A percentile compares a stretch with the other conserved stretches of the same genome.
These are phyloP conservation scores for Andrena bicolor DNA, from an alignment of 2,888 invertebrate species.

Conservation along the genomic window DNA sequence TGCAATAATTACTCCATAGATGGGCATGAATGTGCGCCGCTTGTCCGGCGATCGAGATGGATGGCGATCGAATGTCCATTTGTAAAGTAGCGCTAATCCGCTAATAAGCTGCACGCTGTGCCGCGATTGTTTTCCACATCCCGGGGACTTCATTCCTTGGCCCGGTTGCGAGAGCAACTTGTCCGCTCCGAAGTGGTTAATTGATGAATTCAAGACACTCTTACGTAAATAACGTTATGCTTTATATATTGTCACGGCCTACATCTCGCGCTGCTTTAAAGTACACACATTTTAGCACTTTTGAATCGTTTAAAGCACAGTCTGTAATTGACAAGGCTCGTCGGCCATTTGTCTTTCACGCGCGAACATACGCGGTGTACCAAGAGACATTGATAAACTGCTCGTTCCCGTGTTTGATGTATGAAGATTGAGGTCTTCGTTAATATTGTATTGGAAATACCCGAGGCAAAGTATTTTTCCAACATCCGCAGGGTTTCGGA, in stretches of 20 bases:
- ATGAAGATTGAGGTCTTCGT: no score
- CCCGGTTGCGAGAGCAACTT: constrained; percentile 1
- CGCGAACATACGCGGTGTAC: no score
- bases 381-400: no score
- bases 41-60: constrained; percentile 38
- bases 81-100: constrained; percentile 51
- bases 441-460: background rate
- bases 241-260: background rate
- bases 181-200: background rate
- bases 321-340: no score
- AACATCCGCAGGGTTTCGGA: background rate
- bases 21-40: constrained; percentile 64
- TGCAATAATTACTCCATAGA: constrained; percentile 76
- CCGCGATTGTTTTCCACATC: constrained; percentile 49
- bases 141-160: constrained; percentile 12
- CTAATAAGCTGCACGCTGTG: constrained; percentile 54
- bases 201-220: constrained; percentile 17
- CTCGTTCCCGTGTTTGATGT: no score
- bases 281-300: no score
- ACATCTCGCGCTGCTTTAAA: background rate
- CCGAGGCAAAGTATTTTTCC: background rate
- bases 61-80: constrained; percentile 62
- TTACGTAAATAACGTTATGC: constrained; percentile 11
- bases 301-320: no score
- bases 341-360: no score